A percentile compares a stretch with the other conserved stretches of the same genome.
Conservation (phyloP, 2,888 invertebrate species). For the Parapristionchus giblindavisi region DNA sequence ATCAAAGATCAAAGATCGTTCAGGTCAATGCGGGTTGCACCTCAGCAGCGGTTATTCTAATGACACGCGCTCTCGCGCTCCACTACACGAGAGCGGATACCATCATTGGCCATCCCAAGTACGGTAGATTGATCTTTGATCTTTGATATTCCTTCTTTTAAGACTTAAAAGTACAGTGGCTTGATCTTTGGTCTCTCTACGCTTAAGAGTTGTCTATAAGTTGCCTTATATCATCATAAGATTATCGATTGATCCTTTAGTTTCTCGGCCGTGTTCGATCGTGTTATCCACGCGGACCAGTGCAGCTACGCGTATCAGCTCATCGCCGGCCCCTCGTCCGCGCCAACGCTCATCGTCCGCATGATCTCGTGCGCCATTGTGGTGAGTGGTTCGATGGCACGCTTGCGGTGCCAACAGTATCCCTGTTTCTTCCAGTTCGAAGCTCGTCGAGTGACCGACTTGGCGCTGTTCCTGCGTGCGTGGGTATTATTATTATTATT, state of each 20-base stretch:
- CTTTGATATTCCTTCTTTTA: too few species aligned
- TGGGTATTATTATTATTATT: too few species aligned
- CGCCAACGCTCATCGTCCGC: slow-evolving; percentile 62
- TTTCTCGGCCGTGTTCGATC: slow-evolving; percentile 60
- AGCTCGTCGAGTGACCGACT: slow-evolving; percentile 7
- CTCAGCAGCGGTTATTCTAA: slow-evolving; percentile 43
- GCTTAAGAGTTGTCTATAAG: too few species aligned
- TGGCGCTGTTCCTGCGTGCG: slow-evolving; percentile 28
- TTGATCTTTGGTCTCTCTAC: too few species aligned
- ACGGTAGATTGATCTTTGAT: too few species aligned
- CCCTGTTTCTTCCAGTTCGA: slow-evolving; percentile 17
- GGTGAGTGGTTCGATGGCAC: too few species aligned
- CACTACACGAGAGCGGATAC: slow-evolving; percentile 42
- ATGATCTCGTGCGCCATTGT: slow-evolving; percentile 58
- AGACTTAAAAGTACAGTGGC: too few species aligned
- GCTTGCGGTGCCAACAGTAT: too few species aligned
- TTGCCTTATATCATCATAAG: too few species aligned
- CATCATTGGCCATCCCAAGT: slow-evolving; percentile 28
- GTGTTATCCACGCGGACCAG: slow-evolving; percentile 63
- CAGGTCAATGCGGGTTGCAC: slow-evolving; percentile 45
- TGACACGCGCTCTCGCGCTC: slow-evolving; percentile 42
- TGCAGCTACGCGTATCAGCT: slow-evolving; percentile 63
- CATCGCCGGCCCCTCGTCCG: slow-evolving; percentile 58
- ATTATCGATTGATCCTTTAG: too few species aligned
- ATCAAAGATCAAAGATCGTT: background rate